Percentiles rank a stretch among this genome's conserved stretches.
Conservation (phyloP, 2,113 vertebrate species). For the Mobula birostris region DNA sequence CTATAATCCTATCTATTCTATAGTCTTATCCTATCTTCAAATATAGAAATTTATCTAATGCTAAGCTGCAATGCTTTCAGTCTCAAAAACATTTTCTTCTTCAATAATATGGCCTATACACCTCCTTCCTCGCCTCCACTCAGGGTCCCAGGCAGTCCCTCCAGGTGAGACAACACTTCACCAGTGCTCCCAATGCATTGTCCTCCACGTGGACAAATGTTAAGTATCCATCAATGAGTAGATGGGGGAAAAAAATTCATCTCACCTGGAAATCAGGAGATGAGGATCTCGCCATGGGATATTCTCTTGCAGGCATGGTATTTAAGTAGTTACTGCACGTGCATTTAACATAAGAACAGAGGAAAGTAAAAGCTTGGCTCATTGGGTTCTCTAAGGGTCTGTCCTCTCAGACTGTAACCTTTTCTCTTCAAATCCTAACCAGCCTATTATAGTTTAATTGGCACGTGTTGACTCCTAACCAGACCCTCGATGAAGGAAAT, state of each 20-base stretch:
- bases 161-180: too few species aligned
- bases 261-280: too few species aligned
- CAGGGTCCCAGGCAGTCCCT: too few species aligned
- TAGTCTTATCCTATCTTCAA: not conserved
- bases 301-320: too few species aligned
- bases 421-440: not conserved
- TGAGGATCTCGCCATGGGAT: too few species aligned
- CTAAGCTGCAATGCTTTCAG: not conserved
- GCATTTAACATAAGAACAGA: too few species aligned
- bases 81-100: not conserved
- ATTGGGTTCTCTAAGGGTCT: not conserved
- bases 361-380: too few species aligned
- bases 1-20: not conserved
- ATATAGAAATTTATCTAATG: not conserved
- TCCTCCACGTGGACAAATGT: too few species aligned
- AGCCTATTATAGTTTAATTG: not conserved
- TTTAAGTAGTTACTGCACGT: too few species aligned
- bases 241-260: too few species aligned
- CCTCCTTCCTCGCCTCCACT: not conserved
- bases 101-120: not conserved
- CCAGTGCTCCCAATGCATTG: too few species aligned
- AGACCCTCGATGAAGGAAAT: not conserved
- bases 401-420: not conserved
- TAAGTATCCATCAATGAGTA: too few species aligned
- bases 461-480: not conserved